Percentiles rank a stretch among this genome's conserved stretches.
Evolutionary conservation across 2,113 vertebrate species (phyloP).

Genomic region (Synchiropus splendidus): DNA sequence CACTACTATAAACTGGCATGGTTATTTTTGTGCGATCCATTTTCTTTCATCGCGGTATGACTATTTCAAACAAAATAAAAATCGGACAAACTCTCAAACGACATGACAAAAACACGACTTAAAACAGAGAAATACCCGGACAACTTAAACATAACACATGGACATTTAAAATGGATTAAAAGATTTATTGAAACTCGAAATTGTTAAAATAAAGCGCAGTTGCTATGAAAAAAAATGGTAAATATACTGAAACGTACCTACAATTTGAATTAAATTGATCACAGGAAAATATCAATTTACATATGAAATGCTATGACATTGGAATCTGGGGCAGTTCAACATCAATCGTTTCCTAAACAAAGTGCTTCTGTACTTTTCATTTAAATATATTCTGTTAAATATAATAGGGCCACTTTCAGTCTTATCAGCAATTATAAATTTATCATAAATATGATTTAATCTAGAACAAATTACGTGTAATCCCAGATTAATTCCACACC

Average conservation of each 20-base stretch:
- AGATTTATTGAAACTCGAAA: slow-evolving; percentile 51
- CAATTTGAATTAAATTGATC: too few species aligned
- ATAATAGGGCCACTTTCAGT: slow-evolving; percentile 2
- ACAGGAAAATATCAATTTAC: slow-evolving; percentile 9
- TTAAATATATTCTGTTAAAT: slow-evolving; percentile 15
- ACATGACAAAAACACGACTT: too few species aligned
- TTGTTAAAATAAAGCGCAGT: slow-evolving; percentile 29
- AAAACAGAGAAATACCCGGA: too few species aligned
- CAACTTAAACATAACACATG: too few species aligned
- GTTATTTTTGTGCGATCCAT: too few species aligned
- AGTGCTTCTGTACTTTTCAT: slow-evolving; percentile 44
- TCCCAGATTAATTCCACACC: too few species aligned
- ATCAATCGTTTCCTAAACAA: slow-evolving; percentile 41
- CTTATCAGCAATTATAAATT: slow-evolving; percentile 28
- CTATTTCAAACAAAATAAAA: too few species aligned
- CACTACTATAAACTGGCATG: too few species aligned
- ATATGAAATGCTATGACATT: slow-evolving; percentile 27
- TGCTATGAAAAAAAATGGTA: slow-evolving; percentile 43
- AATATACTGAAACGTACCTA: slow-evolving; percentile 16
- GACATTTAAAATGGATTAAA: slow-evolving; percentile 1
- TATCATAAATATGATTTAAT: neutral
- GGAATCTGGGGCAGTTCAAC: too few species aligned
- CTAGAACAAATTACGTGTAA: too few species aligned
- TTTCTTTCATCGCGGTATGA: too few species aligned
- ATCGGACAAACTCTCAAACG: too few species aligned